Conservation (phyloP, 2,888 invertebrate species). For the Choreutis nemorana region DNA sequence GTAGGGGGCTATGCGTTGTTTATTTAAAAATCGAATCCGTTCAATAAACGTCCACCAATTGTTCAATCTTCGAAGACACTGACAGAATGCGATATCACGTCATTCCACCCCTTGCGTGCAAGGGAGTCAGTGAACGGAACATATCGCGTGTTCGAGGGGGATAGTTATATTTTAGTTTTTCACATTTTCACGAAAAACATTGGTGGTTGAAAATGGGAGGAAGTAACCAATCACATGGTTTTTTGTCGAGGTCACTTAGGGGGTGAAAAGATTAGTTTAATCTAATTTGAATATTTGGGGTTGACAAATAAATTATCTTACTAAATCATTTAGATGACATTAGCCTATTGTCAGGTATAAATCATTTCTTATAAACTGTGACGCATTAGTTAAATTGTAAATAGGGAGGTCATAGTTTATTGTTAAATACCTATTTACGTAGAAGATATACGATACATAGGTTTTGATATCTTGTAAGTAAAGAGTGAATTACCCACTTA, state of each 20-base stretch:
- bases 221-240: conserved; percentile 35
- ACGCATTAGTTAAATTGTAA: too few species aligned
- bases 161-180: conserved; percentile 31
- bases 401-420: too few species aligned
- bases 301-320: neutral
- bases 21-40: conserved; percentile 19
- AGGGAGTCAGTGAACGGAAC: conserved; percentile 27
- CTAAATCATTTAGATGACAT: too few species aligned
- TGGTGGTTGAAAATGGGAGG: conserved; percentile 27
- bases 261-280: neutral
- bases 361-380: too few species aligned
- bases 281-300: neutral
- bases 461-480: too few species aligned
- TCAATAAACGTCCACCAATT: conserved; percentile 44
- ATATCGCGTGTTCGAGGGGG: conserved; percentile 21
- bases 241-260: conserved; percentile 11
- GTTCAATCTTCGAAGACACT: conserved; percentile 52
- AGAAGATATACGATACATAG: too few species aligned
- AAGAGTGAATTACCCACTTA: too few species aligned
- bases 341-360: too few species aligned
- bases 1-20: conserved; percentile 8
- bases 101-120: conserved; percentile 37
- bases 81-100: conserved; percentile 26
- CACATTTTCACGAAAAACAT: conserved; percentile 38
- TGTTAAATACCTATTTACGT: too few species aligned